These are phyloP conservation scores for Cathartes aura DNA, from an alignment of 2,113 vertebrate species.

Conservation along the genomic window DNA sequence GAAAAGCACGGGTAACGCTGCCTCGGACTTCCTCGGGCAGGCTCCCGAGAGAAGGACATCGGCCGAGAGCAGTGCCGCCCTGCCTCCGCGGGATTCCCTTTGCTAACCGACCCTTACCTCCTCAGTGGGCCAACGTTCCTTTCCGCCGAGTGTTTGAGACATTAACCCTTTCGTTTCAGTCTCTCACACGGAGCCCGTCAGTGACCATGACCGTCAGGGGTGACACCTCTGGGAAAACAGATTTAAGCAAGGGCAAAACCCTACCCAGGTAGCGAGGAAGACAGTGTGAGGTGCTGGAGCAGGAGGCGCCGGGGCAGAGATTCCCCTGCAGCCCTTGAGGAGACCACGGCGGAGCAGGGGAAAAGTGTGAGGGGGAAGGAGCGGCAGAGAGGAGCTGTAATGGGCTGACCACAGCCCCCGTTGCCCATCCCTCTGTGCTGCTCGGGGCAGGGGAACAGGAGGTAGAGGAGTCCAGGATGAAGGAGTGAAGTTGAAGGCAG, in stretches of 20 bases:
- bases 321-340: fast-evolving
- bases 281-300: fast-evolving
- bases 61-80: too few relatives aligned
- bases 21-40: too few relatives aligned
- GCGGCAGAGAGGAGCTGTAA: not conserved
- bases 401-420: fast-evolving
- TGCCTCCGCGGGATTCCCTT: too few relatives aligned
- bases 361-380: not conserved
- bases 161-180: too few relatives aligned
- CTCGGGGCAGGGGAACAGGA: too few relatives aligned
- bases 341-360: fast-evolving
- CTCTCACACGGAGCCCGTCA: not conserved
- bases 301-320: fast-evolving
- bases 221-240: not conserved
- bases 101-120: too few relatives aligned
- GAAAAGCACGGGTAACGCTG: too few relatives aligned
- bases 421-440: fast-evolving
- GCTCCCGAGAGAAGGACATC: too few relatives aligned
- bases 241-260: not conserved
- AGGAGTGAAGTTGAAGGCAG: not conserved
- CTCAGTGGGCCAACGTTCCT: too few relatives aligned
- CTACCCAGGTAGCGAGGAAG: fast-evolving
- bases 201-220: not conserved
- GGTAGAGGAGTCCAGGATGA: fast-evolving
- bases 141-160: too few relatives aligned